A percentile compares a stretch with the other conserved stretches of the same genome.
Conservation (phyloP, 2,888 invertebrate genomes). For the Unio delphinus region DNA sequence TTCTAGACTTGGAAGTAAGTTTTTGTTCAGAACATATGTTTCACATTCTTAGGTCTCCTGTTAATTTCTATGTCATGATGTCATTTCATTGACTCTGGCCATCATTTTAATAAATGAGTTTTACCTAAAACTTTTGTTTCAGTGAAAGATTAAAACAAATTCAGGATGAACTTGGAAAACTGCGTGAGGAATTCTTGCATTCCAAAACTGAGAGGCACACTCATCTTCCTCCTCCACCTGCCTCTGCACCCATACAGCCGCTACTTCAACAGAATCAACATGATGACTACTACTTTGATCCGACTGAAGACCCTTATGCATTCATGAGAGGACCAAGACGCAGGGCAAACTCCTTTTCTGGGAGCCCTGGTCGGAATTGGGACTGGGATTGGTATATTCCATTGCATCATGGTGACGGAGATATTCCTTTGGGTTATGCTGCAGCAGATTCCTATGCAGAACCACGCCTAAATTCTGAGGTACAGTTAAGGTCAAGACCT, state of each 20-base stretch:
- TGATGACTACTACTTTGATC: conserved; percentile 58
- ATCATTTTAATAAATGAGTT: no score
- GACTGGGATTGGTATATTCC: conserved; percentile 58
- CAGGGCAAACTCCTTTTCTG: conserved; percentile 63
- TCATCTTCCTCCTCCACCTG: conserved; percentile 27
- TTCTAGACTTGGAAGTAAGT: no score
- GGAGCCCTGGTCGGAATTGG: conserved; percentile 52
- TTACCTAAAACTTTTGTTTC: conserved; percentile 1
- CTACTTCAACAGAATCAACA: conserved; percentile 30
- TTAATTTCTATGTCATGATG: no score
- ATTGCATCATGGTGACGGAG: conserved; percentile 43
- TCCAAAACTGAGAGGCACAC: conserved; percentile 45
- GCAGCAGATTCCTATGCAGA: conserved; percentile 57
- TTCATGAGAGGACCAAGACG: conserved; percentile 61
- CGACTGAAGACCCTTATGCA: conserved; percentile 60
- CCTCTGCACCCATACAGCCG: conserved; percentile 31
- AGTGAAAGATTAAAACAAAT: conserved; percentile 52
- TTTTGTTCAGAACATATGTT: no score
- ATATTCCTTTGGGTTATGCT: conserved; percentile 61
- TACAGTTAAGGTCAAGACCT: conserved; percentile 11
- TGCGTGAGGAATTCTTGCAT: conserved; percentile 51
- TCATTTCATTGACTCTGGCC: no score
- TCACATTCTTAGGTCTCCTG: no score
- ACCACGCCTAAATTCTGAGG: conserved; percentile 7
- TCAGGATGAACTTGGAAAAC: conserved; percentile 55